A percentile compares a stretch with the other conserved stretches of the same genome.
These are phyloP conservation scores for Atta colombica DNA, from an alignment of 1,140 invertebrate genomes.

Conservation along the genomic window DNA sequence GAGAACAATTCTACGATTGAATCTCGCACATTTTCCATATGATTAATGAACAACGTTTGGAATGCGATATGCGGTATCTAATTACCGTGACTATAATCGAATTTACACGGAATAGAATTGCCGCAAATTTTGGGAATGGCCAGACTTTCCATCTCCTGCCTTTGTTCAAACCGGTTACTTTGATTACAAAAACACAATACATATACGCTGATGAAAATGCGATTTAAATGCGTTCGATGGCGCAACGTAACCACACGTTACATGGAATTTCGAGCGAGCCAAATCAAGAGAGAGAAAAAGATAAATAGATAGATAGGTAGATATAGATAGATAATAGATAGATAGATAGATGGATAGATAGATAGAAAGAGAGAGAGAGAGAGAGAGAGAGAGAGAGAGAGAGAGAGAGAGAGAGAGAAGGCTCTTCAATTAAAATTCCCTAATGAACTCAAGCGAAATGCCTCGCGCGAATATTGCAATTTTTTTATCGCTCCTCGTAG, in stretches of 20 bases:
- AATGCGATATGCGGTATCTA: slow-evolving; percentile 54
- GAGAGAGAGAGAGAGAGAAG: background rate
- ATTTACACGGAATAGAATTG: slow-evolving; percentile 41
- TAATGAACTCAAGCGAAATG: slow-evolving; percentile 39
- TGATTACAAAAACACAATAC: slow-evolving; percentile 56
- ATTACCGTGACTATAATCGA: slow-evolving; percentile 46
- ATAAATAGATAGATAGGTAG: too few species aligned
- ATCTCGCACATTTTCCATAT: slow-evolving; percentile 16
- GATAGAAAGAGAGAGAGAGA: background rate
- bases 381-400: background rate
- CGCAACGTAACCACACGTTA: slow-evolving; percentile 25
- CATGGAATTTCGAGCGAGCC: slow-evolving; percentile 11
- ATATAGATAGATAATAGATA: too few species aligned
- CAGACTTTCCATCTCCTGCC: background rate
- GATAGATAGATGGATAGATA: background rate
- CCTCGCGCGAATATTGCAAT: slow-evolving; percentile 35
- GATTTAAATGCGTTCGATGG: slow-evolving; percentile 43
- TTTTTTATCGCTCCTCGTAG: slow-evolving; percentile 45
- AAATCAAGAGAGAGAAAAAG: slow-evolving; percentile 7
- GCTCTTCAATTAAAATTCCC: slow-evolving; percentile 50
- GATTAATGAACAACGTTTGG: slow-evolving; percentile 51
- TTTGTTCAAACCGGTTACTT: slow-evolving; percentile 52
- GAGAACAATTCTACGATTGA: slow-evolving; percentile 21
- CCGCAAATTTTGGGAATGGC: slow-evolving; percentile 9
- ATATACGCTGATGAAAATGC: slow-evolving; percentile 23